Evolutionary conservation across 1,140 invertebrate genomes (phyloP).

Genomic region (Drosophila ercepeae): DNA sequence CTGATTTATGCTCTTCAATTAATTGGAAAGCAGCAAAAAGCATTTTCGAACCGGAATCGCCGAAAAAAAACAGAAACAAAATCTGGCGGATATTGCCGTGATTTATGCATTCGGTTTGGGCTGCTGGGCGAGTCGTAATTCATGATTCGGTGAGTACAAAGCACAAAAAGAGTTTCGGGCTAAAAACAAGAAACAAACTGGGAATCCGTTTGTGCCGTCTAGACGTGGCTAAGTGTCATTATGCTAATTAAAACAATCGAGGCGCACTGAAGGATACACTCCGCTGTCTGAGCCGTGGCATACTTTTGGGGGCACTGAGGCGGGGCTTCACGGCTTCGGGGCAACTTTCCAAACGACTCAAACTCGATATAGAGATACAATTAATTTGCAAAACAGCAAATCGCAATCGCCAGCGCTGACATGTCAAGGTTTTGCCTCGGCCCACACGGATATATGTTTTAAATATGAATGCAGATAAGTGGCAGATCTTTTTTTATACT

Average conservation of each 20-base stretch:
- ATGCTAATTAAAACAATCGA: constrained; percentile 61
- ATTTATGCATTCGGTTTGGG: constrained; percentile 16
- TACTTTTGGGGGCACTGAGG: constrained; percentile 46
- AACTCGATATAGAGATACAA: constrained; percentile 12
- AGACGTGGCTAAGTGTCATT: constrained; percentile 69
- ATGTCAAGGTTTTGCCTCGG: constrained; percentile 52
- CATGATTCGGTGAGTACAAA: constrained; percentile 7
- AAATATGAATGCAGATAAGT: constrained; percentile 41
- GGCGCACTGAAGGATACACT: constrained; percentile 24
- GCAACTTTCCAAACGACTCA: constrained; percentile 38
- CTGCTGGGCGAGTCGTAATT: neutral
- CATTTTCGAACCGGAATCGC: constrained; percentile 46
- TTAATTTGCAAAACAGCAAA: constrained; percentile 18
- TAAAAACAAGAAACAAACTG: constrained; percentile 16
- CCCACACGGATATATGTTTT: constrained; percentile 64
- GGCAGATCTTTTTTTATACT: constrained; percentile 17
- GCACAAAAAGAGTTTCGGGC: neutral
- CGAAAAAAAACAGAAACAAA: neutral
- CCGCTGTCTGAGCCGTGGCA: constrained; percentile 13
- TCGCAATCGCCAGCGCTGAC: constrained; percentile 16
- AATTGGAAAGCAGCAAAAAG: constrained; percentile 55
- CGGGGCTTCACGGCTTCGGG: neutral
- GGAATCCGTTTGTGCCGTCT: constrained; percentile 46
- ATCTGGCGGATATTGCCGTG: constrained; percentile 21
- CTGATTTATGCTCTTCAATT: constrained; percentile 67